Evolutionary conservation across 2,888 invertebrate genomes (phyloP), one percentile per base, ranked within the genome.

Genomic region (Apotomis capreana): DNA sequence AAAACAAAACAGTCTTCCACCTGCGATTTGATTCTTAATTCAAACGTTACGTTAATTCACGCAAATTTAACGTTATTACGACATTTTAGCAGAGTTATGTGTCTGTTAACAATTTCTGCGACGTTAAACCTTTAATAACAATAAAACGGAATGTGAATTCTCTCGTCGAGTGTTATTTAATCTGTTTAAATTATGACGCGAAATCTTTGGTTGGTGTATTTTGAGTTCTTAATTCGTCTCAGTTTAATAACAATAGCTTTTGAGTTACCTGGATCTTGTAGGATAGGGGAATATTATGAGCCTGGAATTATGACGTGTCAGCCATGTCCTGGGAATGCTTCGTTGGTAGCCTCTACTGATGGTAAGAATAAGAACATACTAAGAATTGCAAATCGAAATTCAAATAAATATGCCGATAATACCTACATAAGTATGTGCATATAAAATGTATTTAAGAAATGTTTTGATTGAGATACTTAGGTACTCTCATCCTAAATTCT

Each of bases 311-410:
- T 91, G 76, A 75, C 77, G n/a, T 93, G 93, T 74, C 75, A 82
- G 62, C 54, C 77, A 4, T 93, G 93, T 76, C 84, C 86, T n/a
- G 78, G 74, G 9, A 92, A 92, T 76, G 79, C 77, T 15, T 90
- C 90, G 0, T 80, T 91, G 84, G 80, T 86, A 12, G 77, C 84
- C 10, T 86, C 91, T 52, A 5, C 13, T 15, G 89, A 92, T 77
- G 91, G 93, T 92, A 80, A 88, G 89, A 15, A 15, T 15, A 15
- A 15, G 26, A 0, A 1, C 26, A 26, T 46, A 6, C 5, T 37
- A 36, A 36, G n/a, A 4, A 61, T 61, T 15, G 13, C 0, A 44
- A 3, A n/a, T 10, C 10, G 0, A 10, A 44, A 61, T 5, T 61
- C 44, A n/a, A 54, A 15, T 54, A 54, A 54, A 13, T 13, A 8